Conservation (phyloP, 2,888 invertebrate species). For the Caenorhabditis sp. region DNA sequence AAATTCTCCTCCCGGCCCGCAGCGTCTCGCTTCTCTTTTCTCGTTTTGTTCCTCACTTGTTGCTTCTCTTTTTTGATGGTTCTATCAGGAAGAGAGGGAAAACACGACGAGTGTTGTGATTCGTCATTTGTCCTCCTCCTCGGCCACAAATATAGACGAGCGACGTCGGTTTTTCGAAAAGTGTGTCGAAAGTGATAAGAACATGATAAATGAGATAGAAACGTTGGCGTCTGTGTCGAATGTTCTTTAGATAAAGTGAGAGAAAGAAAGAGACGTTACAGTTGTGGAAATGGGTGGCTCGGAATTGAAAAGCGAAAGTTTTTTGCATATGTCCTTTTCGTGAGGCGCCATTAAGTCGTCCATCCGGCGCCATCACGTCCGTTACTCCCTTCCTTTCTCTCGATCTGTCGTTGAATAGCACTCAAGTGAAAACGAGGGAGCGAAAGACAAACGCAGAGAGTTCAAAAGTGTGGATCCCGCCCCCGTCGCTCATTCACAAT, state of each 20-base stretch:
- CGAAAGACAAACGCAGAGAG: too few relatives aligned
- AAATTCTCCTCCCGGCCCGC: conserved; percentile 3
- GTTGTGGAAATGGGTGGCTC: too few relatives aligned
- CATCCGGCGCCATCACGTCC: conserved; percentile 43
- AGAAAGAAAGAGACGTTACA: not conserved
- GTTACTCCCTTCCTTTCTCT: conserved; percentile 6
- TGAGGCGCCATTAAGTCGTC: conserved; percentile 49
- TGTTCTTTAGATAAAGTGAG: not conserved
- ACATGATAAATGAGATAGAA: conserved; percentile 7
- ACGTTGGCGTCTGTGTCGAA: not conserved
- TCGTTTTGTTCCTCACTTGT: conserved; percentile 16
- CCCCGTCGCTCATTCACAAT: conserved; percentile 7
- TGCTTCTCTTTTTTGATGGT: too few relatives aligned
- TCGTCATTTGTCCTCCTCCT: too few relatives aligned
- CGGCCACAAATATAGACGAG: too few relatives aligned
- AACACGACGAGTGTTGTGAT: too few relatives aligned
- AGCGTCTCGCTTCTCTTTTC: not conserved
- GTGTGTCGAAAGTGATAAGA: conserved; percentile 25
- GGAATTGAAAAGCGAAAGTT: conserved; percentile 25
- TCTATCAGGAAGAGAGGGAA: too few relatives aligned
- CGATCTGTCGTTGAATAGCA: conserved; percentile 21
- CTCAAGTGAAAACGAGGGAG: conserved; percentile 4
- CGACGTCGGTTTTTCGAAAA: conserved; percentile 5
- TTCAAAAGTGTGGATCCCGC: conserved; percentile 37
- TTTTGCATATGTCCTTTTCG: conserved; percentile 36